Evolutionary conservation across 1,140 invertebrate genomes (phyloP).

Genomic region (Neocloeon triangulifer): DNA sequence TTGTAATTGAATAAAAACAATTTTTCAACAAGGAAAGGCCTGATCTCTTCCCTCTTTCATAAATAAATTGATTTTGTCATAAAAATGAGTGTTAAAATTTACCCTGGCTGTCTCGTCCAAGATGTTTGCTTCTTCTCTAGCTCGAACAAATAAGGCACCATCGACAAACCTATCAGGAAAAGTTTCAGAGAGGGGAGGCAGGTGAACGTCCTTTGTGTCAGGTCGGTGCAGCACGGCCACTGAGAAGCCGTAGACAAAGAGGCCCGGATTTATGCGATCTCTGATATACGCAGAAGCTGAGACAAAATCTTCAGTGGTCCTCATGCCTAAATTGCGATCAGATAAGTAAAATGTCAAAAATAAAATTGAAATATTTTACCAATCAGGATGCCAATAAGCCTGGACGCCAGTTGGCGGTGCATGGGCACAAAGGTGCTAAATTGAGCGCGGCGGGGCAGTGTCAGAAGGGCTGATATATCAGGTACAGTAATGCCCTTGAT

Average conservation of each 20-base stretch:
- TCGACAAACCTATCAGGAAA: slow-evolving; percentile 37
- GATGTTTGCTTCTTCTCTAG: slow-evolving; percentile 27
- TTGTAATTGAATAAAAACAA: slow-evolving; percentile 10
- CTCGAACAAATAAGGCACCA: slow-evolving; percentile 28
- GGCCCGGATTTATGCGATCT: slow-evolving; percentile 30
- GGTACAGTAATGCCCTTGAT: slow-evolving; percentile 35
- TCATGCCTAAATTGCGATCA: slow-evolving; percentile 10
- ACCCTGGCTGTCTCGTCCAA: slow-evolving; percentile 11
- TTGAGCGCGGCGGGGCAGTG: not conserved
- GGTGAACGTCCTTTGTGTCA: slow-evolving; percentile 28
- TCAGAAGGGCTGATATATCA: not conserved
- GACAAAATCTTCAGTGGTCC: slow-evolving; percentile 26
- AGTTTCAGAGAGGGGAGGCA: slow-evolving; percentile 43
- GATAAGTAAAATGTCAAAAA: slow-evolving; percentile 12
- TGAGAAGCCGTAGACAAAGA: slow-evolving; percentile 35
- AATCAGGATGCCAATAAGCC: slow-evolving; percentile 9
- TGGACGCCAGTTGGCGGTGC: not conserved
- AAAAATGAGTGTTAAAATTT: too few relatives aligned
- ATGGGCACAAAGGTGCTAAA: not conserved
- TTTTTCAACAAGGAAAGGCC: too few relatives aligned
- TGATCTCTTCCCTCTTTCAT: slow-evolving; percentile 9
- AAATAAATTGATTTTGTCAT: too few relatives aligned
- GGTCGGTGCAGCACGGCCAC: slow-evolving; percentile 31
- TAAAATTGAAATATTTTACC: slow-evolving; percentile 13
- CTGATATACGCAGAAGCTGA: slow-evolving; percentile 36